These are phyloP conservation scores for Dolichallabes microphthalmus DNA, from an alignment of 2,113 vertebrate genomes.

Conservation along the genomic window DNA sequence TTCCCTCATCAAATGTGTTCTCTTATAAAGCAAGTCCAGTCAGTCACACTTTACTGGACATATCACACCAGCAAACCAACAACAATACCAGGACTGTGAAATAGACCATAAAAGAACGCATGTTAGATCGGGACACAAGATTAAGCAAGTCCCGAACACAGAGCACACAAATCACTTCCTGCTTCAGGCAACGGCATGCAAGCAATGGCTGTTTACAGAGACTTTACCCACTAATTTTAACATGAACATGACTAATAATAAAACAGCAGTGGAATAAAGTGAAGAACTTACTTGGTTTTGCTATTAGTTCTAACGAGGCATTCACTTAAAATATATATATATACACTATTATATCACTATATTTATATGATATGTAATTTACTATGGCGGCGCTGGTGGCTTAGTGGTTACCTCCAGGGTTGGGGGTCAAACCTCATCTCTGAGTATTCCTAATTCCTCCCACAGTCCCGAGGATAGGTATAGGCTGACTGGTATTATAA, in stretches of 20 bases:
- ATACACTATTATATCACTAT: not conserved
- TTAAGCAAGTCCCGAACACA: slow-evolving; percentile 9
- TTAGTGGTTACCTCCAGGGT: no score
- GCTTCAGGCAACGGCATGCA: slow-evolving; percentile 20
- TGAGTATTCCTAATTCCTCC: no score
- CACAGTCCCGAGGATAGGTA: no score
- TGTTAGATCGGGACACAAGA: slow-evolving; percentile 6
- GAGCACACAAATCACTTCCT: slow-evolving; percentile 31
- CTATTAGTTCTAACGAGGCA: not conserved
- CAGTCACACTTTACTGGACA: not conserved
- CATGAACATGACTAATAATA: slow-evolving; percentile 17
- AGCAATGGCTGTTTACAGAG: not conserved
- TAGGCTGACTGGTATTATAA: no score
- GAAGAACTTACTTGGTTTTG: not conserved
- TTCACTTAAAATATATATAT: no score
- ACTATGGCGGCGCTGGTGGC: no score
- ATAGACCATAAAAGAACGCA: not conserved
- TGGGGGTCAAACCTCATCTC: no score
- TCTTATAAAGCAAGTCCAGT: not conserved
- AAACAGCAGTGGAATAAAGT: not conserved
- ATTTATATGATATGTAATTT: not conserved
- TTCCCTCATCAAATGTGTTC: not conserved
- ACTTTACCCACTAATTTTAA: not conserved
- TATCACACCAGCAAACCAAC: not conserved
- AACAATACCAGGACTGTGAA: not conserved